phyloP scores from a whole-genome alignment of 2,888 invertebrate genomes.

The Volucella inanis region DNA sequence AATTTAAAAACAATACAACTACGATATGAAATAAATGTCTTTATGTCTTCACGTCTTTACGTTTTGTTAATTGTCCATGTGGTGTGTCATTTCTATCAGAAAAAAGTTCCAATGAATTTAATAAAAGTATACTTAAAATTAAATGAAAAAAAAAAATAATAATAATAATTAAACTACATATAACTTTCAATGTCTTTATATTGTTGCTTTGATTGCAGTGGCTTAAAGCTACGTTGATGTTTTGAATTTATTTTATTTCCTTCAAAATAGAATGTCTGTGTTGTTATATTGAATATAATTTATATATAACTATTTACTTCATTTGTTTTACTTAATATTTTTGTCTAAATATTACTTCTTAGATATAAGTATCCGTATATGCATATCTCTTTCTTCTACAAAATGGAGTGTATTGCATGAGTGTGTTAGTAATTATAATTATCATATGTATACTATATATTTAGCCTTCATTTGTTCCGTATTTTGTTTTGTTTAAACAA shows the following conservation, averaged over 20 bases:
- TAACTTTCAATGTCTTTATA: conserved; percentile 46
- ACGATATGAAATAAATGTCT: conserved; percentile 43
- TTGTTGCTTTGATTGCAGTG: conserved; percentile 67
- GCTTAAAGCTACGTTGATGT: conserved; percentile 58
- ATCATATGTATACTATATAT: conserved; percentile 46
- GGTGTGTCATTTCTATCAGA: conserved; percentile 5
- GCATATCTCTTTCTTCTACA: conserved; percentile 55
- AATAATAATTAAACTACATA: conserved; percentile 36
- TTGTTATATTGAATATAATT: conserved; percentile 39
- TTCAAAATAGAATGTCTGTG: conserved; percentile 61
- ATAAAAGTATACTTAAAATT: conserved; percentile 6
- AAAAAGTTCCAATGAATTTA: conserved; percentile 13
- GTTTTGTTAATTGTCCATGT: conserved; percentile 35
- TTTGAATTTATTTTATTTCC: conserved; percentile 42
- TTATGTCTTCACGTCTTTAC: conserved; percentile 32
- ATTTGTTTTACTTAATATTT: conserved; percentile 17
- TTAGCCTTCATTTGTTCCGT: conserved; percentile 61
- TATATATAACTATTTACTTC: conserved; percentile 21
- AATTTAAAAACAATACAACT: conserved; percentile 57
- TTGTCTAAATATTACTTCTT: conserved; percentile 36
- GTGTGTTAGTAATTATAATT: conserved; percentile 55
- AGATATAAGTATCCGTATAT: conserved; percentile 43
- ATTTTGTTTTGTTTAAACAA: conserved; percentile 29
- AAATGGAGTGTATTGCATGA: conserved; percentile 74
- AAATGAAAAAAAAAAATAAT: conserved; percentile 28